These are phyloP conservation scores for Hypocryptadius cinnamomeus DNA, from an alignment of 2,113 vertebrate genomes.

Conservation along the genomic window DNA sequence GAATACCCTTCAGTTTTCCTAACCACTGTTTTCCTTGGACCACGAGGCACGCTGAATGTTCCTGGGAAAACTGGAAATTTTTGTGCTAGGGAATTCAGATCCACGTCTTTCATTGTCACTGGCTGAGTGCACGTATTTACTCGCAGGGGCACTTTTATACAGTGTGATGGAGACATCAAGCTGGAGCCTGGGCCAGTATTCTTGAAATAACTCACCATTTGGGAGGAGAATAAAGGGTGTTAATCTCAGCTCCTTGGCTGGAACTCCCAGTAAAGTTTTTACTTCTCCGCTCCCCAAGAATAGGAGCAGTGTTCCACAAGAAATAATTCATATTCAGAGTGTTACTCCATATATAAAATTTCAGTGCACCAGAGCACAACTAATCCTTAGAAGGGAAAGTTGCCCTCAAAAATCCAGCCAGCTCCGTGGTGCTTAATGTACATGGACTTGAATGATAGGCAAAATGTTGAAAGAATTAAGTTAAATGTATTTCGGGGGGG, in stretches of 20 bases:
- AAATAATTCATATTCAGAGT: conserved; percentile 19
- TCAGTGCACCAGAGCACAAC: background rate
- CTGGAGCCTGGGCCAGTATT: background rate
- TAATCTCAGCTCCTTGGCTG: conserved; percentile 35
- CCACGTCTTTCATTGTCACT: conserved; percentile 15
- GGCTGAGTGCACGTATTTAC: background rate
- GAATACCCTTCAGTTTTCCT: background rate
- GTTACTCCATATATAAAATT: conserved; percentile 27
- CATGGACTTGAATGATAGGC: conserved; percentile 7
- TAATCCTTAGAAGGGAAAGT: conserved; percentile 24
- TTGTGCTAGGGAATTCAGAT: background rate
- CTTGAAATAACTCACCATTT: conserved; percentile 48
- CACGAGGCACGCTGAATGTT: background rate
- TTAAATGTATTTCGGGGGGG: background rate
- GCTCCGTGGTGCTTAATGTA: background rate
- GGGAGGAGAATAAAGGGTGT: conserved; percentile 33
- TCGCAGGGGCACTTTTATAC: background rate
- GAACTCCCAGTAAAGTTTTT: conserved; percentile 9
- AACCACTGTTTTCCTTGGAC: background rate
- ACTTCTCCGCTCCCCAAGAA: conserved; percentile 13
- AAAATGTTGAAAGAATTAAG: conserved; percentile 43
- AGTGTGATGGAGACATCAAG: conserved; percentile 32
- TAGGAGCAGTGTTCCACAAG: conserved; percentile 6
- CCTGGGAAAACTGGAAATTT: background rate
- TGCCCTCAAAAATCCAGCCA: conserved; percentile 36